phyloP scores from a whole-genome alignment of 2,888 invertebrate species.

The Villa cingulata region DNA sequence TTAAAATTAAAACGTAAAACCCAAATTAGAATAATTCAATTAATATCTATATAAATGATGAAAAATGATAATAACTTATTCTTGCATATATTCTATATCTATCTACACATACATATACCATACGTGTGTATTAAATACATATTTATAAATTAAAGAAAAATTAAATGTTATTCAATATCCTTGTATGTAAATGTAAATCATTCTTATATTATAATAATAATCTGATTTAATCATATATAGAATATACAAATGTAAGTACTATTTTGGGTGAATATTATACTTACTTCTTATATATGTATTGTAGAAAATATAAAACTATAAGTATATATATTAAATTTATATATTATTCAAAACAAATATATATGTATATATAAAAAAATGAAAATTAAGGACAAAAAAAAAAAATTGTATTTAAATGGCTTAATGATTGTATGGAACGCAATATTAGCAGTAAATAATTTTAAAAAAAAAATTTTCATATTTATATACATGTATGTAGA shows the following conservation, averaged over 20 bases:
- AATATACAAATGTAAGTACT: not conserved
- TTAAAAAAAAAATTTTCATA: too few relatives aligned
- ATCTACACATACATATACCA: too few relatives aligned
- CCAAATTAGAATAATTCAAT: not conserved
- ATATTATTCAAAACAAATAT: not conserved
- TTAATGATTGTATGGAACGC: conserved; percentile 4
- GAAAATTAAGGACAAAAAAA: not conserved
- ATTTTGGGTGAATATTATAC: conserved; percentile 9
- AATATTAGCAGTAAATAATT: too few relatives aligned
- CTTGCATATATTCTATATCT: conserved; percentile 2
- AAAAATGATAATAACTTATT: conserved; percentile 3
- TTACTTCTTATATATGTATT: not conserved
- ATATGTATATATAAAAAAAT: not conserved
- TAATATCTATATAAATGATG: not conserved
- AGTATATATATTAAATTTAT: too few relatives aligned
- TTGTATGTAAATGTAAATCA: too few relatives aligned
- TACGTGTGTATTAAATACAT: too few relatives aligned
- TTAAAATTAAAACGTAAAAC: conserved; percentile 9
- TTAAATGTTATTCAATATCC: too few relatives aligned
- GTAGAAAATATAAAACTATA: not conserved
- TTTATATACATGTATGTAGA: too few relatives aligned
- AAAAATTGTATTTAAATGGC: not conserved
- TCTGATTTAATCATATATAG: not conserved
- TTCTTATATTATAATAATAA: too few relatives aligned
- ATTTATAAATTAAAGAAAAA: too few relatives aligned